Evolutionary conservation across 2,113 vertebrate genomes (phyloP).

Genomic region (Callopanchax toddi): DNA sequence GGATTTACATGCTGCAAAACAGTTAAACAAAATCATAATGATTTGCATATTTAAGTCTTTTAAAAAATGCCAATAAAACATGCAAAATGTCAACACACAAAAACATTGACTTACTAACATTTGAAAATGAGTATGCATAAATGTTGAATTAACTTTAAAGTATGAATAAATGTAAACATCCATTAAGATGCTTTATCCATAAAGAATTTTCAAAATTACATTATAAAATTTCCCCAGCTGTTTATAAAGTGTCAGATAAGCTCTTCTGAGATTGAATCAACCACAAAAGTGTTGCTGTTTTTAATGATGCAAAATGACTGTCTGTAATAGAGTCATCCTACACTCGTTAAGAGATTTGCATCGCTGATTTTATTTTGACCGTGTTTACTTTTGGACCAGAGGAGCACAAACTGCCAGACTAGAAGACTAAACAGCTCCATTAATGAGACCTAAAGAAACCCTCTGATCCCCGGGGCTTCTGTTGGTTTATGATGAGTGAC

Average conservation of each 20-base stretch:
- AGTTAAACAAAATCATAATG: no score
- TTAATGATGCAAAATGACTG: slow-evolving; percentile 10
- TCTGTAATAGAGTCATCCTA: not conserved
- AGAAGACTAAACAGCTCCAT: slow-evolving; percentile 3
- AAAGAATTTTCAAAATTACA: no score
- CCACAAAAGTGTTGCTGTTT: not conserved
- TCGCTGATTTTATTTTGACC: not conserved
- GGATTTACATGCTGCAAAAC: no score
- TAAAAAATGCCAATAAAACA: no score
- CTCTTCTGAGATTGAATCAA: not conserved
- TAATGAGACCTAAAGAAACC: slow-evolving; percentile 18
- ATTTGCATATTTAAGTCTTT: no score
- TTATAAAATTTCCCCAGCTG: no score
- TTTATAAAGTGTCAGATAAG: not conserved
- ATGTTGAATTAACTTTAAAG: no score
- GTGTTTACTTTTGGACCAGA: slow-evolving; percentile 23
- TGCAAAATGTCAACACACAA: no score
- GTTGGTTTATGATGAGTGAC: not conserved
- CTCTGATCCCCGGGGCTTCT: not conserved
- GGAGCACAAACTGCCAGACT: not conserved
- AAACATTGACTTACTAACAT: no score
- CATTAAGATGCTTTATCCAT: not conserved
- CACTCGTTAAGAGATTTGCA: slow-evolving; percentile 16
- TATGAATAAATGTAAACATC: not conserved
- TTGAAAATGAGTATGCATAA: no score